These are phyloP conservation scores for Cranoglanis bouderius DNA, from an alignment of 2,113 vertebrate species.

Conservation along the genomic window DNA sequence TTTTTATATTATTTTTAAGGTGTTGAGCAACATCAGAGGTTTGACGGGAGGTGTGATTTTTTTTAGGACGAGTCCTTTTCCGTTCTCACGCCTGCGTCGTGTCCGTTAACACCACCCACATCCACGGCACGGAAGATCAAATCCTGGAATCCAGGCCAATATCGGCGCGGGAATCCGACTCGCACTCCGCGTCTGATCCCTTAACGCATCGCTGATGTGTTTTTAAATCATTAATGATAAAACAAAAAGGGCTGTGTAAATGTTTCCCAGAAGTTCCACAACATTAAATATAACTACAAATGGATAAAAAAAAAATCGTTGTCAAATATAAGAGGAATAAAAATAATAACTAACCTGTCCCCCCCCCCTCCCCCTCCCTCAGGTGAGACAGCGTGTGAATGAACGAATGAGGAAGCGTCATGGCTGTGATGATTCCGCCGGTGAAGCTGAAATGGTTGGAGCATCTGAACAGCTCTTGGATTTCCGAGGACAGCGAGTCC, in stretches of 20 bases:
- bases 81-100: not conserved
- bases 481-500: conserved; percentile 97
- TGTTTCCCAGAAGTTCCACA: not conserved
- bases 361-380: too few relatives aligned
- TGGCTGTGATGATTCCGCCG: conserved; percentile 94
- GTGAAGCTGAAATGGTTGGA: conserved; percentile 99
- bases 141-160: not conserved
- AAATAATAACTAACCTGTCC: too few relatives aligned
- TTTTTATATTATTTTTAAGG: too few relatives aligned
- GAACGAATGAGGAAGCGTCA: conserved; percentile 60
- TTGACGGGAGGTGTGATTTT: too few relatives aligned
- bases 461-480: conserved; percentile 98
- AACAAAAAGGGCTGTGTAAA: not conserved
- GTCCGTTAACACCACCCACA: not conserved
- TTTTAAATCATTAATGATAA: not conserved
- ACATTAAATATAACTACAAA: not conserved
- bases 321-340: not conserved
- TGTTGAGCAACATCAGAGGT: not conserved
- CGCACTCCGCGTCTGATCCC: not conserved
- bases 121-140: not conserved
- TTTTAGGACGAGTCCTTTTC: not conserved
- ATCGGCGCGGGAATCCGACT: not conserved
- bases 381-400: conserved; percentile 33
- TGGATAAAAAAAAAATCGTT: not conserved
- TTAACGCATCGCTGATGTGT: not conserved